Percentiles rank a stretch among this genome's conserved stretches.
phyloP scores from a whole-genome alignment of 2,888 invertebrate species.

The Dusona sp. region DNA sequence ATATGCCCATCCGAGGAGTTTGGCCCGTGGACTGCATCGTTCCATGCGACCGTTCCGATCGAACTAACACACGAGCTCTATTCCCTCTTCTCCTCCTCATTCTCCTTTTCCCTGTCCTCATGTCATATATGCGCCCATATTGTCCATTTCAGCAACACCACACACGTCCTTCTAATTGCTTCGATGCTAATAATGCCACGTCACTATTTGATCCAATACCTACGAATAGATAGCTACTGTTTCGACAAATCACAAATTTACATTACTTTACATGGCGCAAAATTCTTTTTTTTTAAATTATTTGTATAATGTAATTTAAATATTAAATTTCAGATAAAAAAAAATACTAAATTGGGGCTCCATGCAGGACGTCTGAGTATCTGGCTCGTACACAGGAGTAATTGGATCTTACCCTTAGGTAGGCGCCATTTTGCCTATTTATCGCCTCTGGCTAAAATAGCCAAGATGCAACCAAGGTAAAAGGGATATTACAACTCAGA shows the following conservation, averaged over 20 bases:
- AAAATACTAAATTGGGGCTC: too few species aligned
- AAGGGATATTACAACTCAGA: constrained; percentile 15
- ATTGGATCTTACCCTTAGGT: not conserved
- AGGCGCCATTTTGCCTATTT: not conserved
- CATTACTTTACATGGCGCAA: too few species aligned
- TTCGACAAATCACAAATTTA: too few species aligned
- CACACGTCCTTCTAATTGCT: constrained; percentile 46
- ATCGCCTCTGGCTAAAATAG: constrained; percentile 20
- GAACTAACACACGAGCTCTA: constrained; percentile 15
- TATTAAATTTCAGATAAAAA: too few species aligned
- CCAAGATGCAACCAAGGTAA: constrained; percentile 22
- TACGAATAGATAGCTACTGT: too few species aligned
- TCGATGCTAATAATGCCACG: constrained; percentile 14
- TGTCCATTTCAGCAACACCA: constrained; percentile 25
- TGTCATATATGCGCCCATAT: constrained; percentile 1
- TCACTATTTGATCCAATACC: not conserved
- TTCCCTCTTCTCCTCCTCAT: constrained; percentile 17
- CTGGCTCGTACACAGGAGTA: not conserved
- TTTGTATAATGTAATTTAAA: too few species aligned
- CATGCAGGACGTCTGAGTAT: too few species aligned
- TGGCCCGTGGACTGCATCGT: constrained; percentile 35
- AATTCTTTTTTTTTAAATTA: too few species aligned
- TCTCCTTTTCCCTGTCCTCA: not conserved
- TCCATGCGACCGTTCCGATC: constrained; percentile 33
- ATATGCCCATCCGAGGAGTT: constrained; percentile 64